A percentile compares a stretch with the other conserved stretches of the same genome.
phyloP scores from a whole-genome alignment of 2,113 vertebrate genomes.

The Procavia capensis region DNA sequence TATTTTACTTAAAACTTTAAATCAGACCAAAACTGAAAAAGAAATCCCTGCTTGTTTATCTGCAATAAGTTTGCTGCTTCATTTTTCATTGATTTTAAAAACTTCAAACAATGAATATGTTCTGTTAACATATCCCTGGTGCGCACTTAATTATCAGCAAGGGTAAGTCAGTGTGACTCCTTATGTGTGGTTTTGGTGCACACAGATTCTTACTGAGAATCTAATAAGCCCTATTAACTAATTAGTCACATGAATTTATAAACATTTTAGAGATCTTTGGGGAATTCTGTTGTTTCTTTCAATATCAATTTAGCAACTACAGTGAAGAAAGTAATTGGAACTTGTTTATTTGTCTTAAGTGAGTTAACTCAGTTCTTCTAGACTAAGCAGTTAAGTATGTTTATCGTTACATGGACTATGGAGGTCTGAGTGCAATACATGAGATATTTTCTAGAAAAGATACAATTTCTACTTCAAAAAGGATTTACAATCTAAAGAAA shows the following conservation, averaged over 20 bases:
- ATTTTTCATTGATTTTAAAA: conserved; percentile 58
- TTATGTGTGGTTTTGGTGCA: background rate
- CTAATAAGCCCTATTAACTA: conserved; percentile 47
- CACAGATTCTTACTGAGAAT: background rate
- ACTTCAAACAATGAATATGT: background rate
- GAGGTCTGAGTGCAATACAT: background rate
- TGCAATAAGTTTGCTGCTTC: conserved; percentile 1
- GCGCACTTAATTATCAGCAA: conserved; percentile 7
- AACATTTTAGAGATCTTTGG: conserved; percentile 16
- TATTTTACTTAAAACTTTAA: conserved; percentile 67
- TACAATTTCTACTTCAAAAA: conserved; percentile 42
- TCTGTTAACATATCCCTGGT: background rate
- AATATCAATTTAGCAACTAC: conserved; percentile 25
- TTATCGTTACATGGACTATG: background rate
- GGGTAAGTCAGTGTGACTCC: background rate
- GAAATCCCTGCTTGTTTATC: background rate
- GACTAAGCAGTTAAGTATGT: conserved; percentile 15
- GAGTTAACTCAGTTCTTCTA: conserved; percentile 27
- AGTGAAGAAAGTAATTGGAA: background rate
- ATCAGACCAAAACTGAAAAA: conserved; percentile 50
- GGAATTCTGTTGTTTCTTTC: conserved; percentile 52
- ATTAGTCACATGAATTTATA: conserved; percentile 37
- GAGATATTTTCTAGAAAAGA: background rate
- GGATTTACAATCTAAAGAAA: background rate
- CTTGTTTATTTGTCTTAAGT: background rate